Conservation (phyloP, 2,888 invertebrate genomes). For the Drosophila subsilvestris region DNA sequence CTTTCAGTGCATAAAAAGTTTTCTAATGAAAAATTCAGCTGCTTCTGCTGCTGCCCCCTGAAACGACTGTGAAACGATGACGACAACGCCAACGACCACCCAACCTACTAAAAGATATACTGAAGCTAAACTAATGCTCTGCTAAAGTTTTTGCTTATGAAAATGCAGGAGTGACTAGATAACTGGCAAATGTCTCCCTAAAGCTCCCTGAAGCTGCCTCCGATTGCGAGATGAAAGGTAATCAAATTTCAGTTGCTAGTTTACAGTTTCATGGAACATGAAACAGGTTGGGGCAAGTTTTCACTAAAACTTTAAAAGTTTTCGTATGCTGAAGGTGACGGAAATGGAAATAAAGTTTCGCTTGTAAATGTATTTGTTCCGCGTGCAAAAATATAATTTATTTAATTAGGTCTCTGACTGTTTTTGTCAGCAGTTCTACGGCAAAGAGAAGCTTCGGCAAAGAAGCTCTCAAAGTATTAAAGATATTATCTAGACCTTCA, state of each 20-base stretch:
- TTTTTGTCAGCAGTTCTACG: not conserved
- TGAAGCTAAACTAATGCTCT: slow-evolving; percentile 30
- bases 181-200: slow-evolving; percentile 16
- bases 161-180: slow-evolving; percentile 45
- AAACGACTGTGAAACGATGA: not conserved
- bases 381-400: slow-evolving; percentile 9
- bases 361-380: slow-evolving; percentile 8
- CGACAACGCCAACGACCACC: slow-evolving; percentile 8
- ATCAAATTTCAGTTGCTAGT: slow-evolving; percentile 42
- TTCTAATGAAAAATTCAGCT: slow-evolving; percentile 66
- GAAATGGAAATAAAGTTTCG: slow-evolving; percentile 10
- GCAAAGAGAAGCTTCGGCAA: too few relatives aligned
- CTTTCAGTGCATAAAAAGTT: slow-evolving; percentile 50
- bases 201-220: slow-evolving; percentile 25
- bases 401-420: slow-evolving; percentile 24
- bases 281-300: slow-evolving; percentile 25
- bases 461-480: too few relatives aligned
- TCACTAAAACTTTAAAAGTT: slow-evolving; percentile 25
- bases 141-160: slow-evolving; percentile 50
- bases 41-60: slow-evolving; percentile 18
- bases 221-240: slow-evolving; percentile 33
- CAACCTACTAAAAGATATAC: not conserved
- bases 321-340: slow-evolving; percentile 31
- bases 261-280: slow-evolving; percentile 23
- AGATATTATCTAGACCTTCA: too few relatives aligned